phyloP scores from a whole-genome alignment of 2,888 invertebrate genomes.

The Caenorhabditis doughertyi region DNA sequence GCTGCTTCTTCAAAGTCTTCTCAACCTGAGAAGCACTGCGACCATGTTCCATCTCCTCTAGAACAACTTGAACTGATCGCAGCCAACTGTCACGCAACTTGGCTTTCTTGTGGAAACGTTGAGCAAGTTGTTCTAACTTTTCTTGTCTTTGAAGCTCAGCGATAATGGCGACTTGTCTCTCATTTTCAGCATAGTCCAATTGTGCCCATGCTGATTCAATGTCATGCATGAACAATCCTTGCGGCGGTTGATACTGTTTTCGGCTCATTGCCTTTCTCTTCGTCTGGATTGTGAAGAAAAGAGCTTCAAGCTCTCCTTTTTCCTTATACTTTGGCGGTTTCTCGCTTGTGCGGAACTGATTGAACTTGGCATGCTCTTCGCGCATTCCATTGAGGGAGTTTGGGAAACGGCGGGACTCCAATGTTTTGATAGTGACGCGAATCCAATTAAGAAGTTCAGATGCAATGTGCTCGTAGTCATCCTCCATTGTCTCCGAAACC shows the following conservation, averaged over 20 bases:
- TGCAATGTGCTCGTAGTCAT: conserved; percentile 91
- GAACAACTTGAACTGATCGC: conserved; percentile 88
- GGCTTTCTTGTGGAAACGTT: conserved; percentile 95
- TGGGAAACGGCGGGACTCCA: conserved; percentile 87
- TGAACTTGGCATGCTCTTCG: conserved; percentile 91
- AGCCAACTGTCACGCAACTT: conserved; percentile 94
- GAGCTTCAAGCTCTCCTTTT: conserved; percentile 95
- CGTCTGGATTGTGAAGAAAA: conserved; percentile 97
- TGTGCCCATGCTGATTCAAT: conserved; percentile 95
- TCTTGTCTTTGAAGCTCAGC: conserved; percentile 92
- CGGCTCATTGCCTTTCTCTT: conserved; percentile 92
- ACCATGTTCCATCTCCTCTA: conserved; percentile 86
- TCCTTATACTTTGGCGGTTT: conserved; percentile 99
- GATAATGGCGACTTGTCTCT: conserved; percentile 92
- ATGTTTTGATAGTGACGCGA: conserved; percentile 88
- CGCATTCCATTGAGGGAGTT: conserved; percentile 97
- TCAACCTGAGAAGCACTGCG: conserved; percentile 94
- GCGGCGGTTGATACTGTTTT: conserved; percentile 79
- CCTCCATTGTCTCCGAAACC: conserved; percentile 94
- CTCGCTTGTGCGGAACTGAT: conserved; percentile 95
- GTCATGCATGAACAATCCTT: conserved; percentile 89
- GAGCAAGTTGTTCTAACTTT: conserved; percentile 93
- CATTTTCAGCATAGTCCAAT: conserved; percentile 94
- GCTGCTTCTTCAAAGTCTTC: conserved; percentile 97
- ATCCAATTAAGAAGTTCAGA: conserved; percentile 95